Percentiles rank a stretch among this genome's conserved stretches.
Conservation (phyloP, 2,888 invertebrate genomes). For the Drosophila paranaensis region DNA sequence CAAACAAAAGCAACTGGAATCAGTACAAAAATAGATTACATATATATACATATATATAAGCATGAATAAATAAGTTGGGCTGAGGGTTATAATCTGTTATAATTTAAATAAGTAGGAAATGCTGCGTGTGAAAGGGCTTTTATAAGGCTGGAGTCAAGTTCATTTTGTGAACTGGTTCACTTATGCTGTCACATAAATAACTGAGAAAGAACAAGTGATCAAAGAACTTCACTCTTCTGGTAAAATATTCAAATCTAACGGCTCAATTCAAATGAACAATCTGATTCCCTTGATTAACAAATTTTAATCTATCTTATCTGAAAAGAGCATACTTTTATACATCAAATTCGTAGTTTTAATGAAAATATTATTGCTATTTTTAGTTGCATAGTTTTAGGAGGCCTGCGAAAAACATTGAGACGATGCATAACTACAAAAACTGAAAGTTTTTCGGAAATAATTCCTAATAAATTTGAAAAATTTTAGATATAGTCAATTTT, state of each 20-base stretch:
- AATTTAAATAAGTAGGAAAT: slow-evolving; percentile 4
- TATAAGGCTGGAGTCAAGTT: not conserved
- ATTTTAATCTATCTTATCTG: not conserved
- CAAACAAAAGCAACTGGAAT: slow-evolving; percentile 9
- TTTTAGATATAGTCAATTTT: not conserved
- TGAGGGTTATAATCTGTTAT: not conserved
- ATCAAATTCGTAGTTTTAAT: not conserved
- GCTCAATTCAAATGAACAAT: not conserved
- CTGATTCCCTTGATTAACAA: not conserved
- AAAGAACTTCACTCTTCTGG: too few relatives aligned
- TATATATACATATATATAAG: not conserved
- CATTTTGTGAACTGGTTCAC: slow-evolving; percentile 1
- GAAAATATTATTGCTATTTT: accelerated
- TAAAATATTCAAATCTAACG: not conserved
- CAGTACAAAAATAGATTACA: too few relatives aligned
- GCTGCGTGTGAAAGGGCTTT: not conserved
- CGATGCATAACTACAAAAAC: too few relatives aligned
- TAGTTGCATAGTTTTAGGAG: slow-evolving; percentile 42
- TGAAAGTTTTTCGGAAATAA: not conserved
- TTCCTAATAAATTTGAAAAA: not conserved
- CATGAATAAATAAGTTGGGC: not conserved
- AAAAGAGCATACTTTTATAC: not conserved
- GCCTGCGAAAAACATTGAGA: not conserved
- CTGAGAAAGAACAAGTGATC: not conserved
- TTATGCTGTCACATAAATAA: not conserved